Base-by-base conservation (phyloP, 2,113 vertebrate species). In the Grallaria varia region DNA sequence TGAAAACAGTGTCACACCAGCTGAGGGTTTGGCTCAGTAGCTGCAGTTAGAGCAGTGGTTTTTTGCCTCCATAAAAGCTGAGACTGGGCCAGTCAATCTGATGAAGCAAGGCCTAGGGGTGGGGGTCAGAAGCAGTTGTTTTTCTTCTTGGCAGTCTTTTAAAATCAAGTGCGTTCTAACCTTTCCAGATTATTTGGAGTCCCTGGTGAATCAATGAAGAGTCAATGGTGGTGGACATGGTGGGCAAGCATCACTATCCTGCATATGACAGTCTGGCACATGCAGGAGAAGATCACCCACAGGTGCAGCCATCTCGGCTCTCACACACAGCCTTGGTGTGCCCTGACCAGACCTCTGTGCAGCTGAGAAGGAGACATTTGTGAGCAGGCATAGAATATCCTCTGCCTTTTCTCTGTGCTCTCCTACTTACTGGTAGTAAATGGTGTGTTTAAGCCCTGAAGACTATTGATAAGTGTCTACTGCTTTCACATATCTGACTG, bases 281-380 rank as follows among this genome's bases (percentile, higher is more conserved):
- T 0, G 2, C 0, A 50, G 24, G 0, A 0, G 25, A 40, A 23
- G 21, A 21, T 8, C 2, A 8, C 31, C 22, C 13, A 4, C 10
- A 13, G 14, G 5, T 20, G 10, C 28, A 39, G 24, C 31, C 49
- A 25, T 12, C n/a, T 14, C 30, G 39, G 47, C 52, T 59, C 18
- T 45, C 39, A 33, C 45, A 20, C 8, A 16, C 8, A 37, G 40
- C 53, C 33, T 58, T 0, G 1, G 1, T 24, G 27, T 6, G 14
- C 30, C 39, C 60, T 14, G 14, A 28, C 3, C 25, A 47, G 40
- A 16, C 55, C 52, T 27, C 35, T 24, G 27, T 44, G 50, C 15
- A 37, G n/a, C 4, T 47, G 17, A 27, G 55, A 25, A 90, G 31
- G 23, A 18, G 31, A 33, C 8, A 9, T 25, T 7, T 69, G 42